phyloP scores from a whole-genome alignment of 1,140 invertebrate species.

The Gonatopus flavifemur region DNA sequence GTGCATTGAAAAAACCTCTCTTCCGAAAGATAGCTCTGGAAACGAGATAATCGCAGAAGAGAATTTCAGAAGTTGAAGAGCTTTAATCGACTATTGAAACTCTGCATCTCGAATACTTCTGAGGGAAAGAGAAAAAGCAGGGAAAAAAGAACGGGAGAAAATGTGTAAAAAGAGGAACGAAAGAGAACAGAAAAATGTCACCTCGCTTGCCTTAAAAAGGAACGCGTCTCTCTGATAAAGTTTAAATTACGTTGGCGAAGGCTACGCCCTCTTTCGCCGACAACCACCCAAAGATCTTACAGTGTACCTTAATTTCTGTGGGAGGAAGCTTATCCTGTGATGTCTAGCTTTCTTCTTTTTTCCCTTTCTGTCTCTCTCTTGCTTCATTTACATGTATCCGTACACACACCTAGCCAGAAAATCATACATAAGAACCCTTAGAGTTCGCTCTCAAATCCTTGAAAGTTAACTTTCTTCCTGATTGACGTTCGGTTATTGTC shows the following conservation, averaged over 20 bases:
- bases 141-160: background rate
- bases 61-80: no score
- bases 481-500: conserved; percentile 56
- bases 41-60: no score
- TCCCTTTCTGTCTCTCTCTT: conserved; percentile 1
- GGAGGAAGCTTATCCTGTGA: conserved; percentile 19
- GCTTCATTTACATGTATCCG: no score
- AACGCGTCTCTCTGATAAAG: no score
- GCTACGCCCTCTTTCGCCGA: conserved; percentile 6
- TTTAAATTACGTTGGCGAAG: conserved; percentile 34
- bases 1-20: no score
- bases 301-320: conserved; percentile 28
- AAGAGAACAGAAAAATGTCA: no score
- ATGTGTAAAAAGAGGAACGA: background rate
- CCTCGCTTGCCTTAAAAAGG: no score
- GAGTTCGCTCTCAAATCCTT: conserved; percentile 24
- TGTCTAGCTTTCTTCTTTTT: no score
- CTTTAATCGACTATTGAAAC: no score
- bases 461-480: conserved; percentile 50
- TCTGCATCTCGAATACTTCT: no score
- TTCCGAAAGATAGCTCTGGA: no score
- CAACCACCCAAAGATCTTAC: conserved; percentile 7
- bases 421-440: background rate
- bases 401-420: conserved; percentile 1
- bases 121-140: background rate